A percentile compares a stretch with the other conserved stretches of the same genome.
phyloP scores from a whole-genome alignment of 1,140 invertebrate genomes.

The Drosophila melanica region DNA sequence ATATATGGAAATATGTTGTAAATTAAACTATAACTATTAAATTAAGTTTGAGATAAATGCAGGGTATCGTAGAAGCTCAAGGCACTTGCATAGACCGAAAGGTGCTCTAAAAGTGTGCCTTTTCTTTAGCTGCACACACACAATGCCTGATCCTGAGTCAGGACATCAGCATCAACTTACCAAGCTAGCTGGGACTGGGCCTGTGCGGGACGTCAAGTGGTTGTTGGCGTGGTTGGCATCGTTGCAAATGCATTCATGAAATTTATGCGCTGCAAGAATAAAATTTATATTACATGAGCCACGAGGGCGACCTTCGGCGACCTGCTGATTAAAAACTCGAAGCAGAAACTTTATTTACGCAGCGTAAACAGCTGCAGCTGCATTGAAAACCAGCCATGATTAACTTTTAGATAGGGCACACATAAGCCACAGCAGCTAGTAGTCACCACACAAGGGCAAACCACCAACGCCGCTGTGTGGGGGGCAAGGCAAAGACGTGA shows the following conservation, averaged over 20 bases:
- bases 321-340: slow-evolving; percentile 64
- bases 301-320: slow-evolving; percentile 55
- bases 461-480: neutral
- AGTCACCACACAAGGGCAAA: slow-evolving; percentile 4
- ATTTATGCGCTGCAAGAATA: slow-evolving; percentile 64
- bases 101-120: neutral
- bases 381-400: slow-evolving; percentile 64
- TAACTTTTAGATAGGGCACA: slow-evolving; percentile 65
- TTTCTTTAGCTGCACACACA: slow-evolving; percentile 5
- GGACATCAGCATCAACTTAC: slow-evolving; percentile 4
- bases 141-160: slow-evolving; percentile 8
- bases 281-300: slow-evolving; percentile 73
- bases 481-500: slow-evolving; percentile 22
- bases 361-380: slow-evolving; percentile 52
- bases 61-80: neutral
- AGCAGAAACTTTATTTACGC: slow-evolving; percentile 59
- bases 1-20: too few species aligned
- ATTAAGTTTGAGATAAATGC: neutral
- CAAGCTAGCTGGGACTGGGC: neutral
- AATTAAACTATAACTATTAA: too few species aligned
- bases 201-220: neutral
- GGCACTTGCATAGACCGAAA: too few species aligned
- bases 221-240: neutral
- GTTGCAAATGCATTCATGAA: slow-evolving; percentile 66
- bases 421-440: slow-evolving; percentile 3